These are phyloP conservation scores for Mustela nigripes DNA, from an alignment of 2,113 vertebrate species.

Conservation along the genomic window DNA sequence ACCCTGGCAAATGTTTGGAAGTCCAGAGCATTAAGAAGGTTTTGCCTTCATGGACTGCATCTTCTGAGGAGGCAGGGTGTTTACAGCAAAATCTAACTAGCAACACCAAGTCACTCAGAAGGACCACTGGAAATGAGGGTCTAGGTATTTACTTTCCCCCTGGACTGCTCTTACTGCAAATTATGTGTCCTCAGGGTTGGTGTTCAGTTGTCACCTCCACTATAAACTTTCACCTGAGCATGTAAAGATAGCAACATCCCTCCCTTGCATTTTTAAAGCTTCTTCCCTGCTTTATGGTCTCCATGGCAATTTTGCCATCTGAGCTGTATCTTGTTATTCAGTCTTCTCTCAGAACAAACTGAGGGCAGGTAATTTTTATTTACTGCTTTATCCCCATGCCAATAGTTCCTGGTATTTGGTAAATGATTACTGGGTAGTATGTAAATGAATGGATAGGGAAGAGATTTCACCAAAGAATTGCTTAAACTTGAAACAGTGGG, in stretches of 20 bases:
- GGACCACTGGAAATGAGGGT: neutral
- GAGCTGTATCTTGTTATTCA: neutral
- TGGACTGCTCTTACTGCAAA: neutral
- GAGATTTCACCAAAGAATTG: neutral
- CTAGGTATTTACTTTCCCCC: neutral
- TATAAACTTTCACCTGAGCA: neutral
- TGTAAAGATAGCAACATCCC: neutral
- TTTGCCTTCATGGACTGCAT: neutral
- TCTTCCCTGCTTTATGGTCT: neutral
- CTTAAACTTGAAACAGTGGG: neutral
- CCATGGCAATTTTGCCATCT: neutral
- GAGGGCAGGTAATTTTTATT: neutral
- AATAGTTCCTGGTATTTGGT: neutral
- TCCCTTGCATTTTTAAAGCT: neutral
- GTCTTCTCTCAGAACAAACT: neutral
- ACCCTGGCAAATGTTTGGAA: neutral
- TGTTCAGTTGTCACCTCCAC: neutral
- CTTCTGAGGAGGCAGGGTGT: neutral
- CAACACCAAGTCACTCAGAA: neutral
- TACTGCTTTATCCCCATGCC: neutral
- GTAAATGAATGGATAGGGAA: neutral
- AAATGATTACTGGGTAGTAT: neutral
- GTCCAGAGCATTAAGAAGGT: neutral
- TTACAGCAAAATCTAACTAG: neutral
- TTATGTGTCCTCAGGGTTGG: neutral